Evolutionary conservation across 1,140 invertebrate species (phyloP).

Genomic region (Tetranychus cinnabarinus): DNA sequence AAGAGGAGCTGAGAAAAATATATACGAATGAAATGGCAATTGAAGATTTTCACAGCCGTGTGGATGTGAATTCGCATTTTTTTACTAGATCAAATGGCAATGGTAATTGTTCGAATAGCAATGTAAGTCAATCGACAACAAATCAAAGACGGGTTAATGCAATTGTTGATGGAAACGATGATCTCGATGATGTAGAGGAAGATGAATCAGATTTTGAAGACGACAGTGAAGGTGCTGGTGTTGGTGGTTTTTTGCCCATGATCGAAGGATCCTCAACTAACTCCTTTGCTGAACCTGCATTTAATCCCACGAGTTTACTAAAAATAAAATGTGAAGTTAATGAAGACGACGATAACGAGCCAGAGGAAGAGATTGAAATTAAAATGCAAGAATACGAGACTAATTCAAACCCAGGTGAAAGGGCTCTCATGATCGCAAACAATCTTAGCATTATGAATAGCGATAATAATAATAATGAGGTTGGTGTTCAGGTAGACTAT

Average conservation of each 20-base stretch:
- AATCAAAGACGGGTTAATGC: no score
- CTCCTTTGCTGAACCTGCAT: not conserved
- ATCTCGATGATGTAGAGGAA: not conserved
- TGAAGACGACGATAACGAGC: not conserved
- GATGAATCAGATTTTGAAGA: no score
- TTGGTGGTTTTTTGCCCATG: no score
- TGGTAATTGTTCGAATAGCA: no score
- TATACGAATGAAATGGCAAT: not conserved
- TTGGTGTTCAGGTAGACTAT: not conserved
- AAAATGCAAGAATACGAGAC: not conserved
- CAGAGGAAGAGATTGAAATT: not conserved
- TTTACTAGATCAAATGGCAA: not conserved
- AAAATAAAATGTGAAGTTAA: not conserved
- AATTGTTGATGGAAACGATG: not conserved
- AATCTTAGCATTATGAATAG: no score
- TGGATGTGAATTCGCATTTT: not conserved
- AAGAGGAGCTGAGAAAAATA: not conserved
- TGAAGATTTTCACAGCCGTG: not conserved
- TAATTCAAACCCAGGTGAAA: no score
- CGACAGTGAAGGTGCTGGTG: not conserved
- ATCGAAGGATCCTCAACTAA: not conserved
- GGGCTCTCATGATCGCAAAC: no score
- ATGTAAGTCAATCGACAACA: no score
- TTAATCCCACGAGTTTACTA: not conserved
- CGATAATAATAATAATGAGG: not conserved